These are phyloP conservation scores for Suricata suricatta DNA, from an alignment of 2,113 vertebrate genomes.

Conservation along the genomic window DNA sequence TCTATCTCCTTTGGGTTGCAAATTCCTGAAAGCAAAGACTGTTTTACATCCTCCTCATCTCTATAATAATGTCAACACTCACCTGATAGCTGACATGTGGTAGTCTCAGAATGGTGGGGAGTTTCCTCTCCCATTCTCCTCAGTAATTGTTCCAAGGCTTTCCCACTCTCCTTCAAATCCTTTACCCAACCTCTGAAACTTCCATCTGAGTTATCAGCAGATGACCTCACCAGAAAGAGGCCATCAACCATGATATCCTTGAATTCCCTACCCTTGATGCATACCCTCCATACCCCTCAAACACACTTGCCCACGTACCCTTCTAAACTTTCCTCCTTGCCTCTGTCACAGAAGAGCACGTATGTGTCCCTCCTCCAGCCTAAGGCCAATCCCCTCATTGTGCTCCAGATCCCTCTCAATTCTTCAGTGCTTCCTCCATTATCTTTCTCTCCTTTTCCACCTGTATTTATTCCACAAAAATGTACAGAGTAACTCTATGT, in stretches of 20 bases:
- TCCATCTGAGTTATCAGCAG: background rate
- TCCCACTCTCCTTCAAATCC: background rate
- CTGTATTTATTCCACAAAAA: background rate
- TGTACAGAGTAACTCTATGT: background rate
- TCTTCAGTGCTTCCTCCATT: background rate
- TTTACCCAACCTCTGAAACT: background rate
- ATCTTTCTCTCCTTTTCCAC: background rate
- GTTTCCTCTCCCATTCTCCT: background rate
- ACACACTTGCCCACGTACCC: background rate
- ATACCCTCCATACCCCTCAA: background rate
- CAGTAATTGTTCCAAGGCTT: background rate
- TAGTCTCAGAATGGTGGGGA: background rate
- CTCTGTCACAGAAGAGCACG: background rate
- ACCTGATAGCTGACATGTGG: background rate
- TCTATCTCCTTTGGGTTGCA: background rate
- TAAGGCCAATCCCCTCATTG: background rate
- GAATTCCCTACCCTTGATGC: no score
- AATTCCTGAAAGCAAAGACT: background rate
- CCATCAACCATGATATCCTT: background rate
- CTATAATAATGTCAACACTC: background rate
- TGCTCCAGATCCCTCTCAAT: background rate
- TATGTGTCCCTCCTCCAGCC: background rate
- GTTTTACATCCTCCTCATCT: background rate
- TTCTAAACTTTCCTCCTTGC: background rate
- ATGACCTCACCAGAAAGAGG: background rate